A percentile compares a stretch with the other conserved stretches of the same genome.
phyloP scores from a whole-genome alignment of 92 coral and sea anemone species.

The Epizoanthus illoricatus region DNA sequence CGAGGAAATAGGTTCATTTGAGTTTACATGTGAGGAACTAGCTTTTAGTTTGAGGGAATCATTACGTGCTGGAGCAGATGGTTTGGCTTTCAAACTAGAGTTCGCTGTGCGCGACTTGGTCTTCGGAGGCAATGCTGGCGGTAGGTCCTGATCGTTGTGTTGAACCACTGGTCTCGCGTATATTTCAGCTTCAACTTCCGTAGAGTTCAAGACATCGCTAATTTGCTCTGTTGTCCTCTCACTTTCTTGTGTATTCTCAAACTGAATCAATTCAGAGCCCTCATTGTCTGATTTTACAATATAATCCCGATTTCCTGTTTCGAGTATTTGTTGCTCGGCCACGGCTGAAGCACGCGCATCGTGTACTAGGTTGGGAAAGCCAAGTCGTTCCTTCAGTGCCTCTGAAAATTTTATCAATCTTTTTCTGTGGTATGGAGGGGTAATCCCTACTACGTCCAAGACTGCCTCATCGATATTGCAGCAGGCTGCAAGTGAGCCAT shows the following conservation, averaged over 20 bases:
- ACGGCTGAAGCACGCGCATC: slow-evolving; percentile 24
- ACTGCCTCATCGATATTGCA: slow-evolving; percentile 61
- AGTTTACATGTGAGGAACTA: background rate
- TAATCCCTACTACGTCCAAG: slow-evolving; percentile 74
- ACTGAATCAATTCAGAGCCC: background rate
- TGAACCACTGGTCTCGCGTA: background rate
- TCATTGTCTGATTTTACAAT: slow-evolving; percentile 33
- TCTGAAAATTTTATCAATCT: slow-evolving; percentile 68
- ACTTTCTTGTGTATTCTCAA: background rate
- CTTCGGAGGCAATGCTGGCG: slow-evolving; percentile 61
- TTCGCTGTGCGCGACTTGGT: background rate
- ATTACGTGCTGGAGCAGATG: slow-evolving; percentile 45
- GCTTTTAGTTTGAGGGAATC: slow-evolving; percentile 47
- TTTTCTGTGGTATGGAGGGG: slow-evolving; percentile 83
- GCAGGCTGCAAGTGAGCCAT: slow-evolving; percentile 63
- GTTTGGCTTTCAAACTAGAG: slow-evolving; percentile 34
- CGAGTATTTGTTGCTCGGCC: slow-evolving; percentile 33
- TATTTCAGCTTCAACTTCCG: slow-evolving; percentile 1
- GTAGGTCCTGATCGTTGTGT: background rate
- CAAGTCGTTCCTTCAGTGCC: slow-evolving; percentile 60
- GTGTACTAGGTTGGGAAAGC: slow-evolving; percentile 25
- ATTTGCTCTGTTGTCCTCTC: background rate
- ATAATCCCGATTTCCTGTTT: slow-evolving; percentile 46
- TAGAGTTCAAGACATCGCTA: background rate
- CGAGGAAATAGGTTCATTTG: background rate